Evolutionary conservation across 2,888 invertebrate genomes (phyloP).

Genomic region (Diplolepis rosae): DNA sequence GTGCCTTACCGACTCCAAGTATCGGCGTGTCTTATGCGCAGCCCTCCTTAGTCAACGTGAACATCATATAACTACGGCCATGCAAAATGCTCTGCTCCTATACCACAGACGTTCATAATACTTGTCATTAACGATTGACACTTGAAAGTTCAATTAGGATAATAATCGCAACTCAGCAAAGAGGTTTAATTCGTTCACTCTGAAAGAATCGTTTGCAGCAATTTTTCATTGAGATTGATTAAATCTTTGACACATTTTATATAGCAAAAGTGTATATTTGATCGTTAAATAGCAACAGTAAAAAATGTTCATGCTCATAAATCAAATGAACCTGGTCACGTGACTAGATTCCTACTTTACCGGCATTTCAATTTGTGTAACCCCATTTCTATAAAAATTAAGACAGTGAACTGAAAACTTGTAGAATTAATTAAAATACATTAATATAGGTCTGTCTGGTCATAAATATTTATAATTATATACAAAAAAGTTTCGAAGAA

Average conservation of each 20-base stretch:
- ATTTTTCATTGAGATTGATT: constrained; percentile 1
- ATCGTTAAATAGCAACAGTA: not conserved
- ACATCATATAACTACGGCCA: constrained; percentile 45
- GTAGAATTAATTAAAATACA: no score
- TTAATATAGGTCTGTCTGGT: no score
- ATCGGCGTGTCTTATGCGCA: constrained; percentile 40
- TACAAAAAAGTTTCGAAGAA: no score
- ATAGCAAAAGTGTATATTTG: not conserved
- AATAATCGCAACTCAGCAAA: not conserved
- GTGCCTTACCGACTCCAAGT: constrained; percentile 33
- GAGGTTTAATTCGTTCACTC: not conserved
- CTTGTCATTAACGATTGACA: constrained; percentile 45
- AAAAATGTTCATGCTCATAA: not conserved
- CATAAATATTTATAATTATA: no score
- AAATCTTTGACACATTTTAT: not conserved
- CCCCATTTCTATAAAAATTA: no score
- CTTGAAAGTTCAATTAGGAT: not conserved
- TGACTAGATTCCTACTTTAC: no score
- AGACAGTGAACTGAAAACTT: no score
- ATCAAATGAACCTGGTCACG: no score
- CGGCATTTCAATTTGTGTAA: no score
- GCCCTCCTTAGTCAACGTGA: constrained; percentile 44
- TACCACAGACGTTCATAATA: constrained; percentile 45
- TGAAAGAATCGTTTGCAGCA: not conserved
- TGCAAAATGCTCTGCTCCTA: constrained; percentile 53